These are phyloP conservation scores for Chrysochloris asiatica DNA, from an alignment of 2,113 vertebrate genomes.

Conservation along the genomic window DNA sequence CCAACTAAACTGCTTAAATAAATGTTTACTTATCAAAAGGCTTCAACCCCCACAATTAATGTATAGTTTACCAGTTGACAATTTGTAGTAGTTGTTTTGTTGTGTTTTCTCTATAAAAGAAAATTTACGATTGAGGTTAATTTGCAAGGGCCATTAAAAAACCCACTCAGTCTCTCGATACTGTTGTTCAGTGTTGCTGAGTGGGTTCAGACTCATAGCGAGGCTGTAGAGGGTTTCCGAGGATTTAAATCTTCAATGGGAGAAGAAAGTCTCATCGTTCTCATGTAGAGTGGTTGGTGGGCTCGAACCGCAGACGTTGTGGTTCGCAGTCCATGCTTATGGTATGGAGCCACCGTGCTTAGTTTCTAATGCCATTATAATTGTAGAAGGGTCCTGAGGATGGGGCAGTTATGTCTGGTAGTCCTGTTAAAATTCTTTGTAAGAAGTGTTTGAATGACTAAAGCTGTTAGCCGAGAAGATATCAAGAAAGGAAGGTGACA, in stretches of 20 bases:
- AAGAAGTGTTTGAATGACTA: neutral
- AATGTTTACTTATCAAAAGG: neutral
- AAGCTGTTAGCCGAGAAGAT: neutral
- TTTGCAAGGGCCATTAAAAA: neutral
- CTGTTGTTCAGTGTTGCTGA: too few relatives aligned
- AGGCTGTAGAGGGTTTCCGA: too few relatives aligned
- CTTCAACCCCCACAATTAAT: neutral
- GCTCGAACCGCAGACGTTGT: too few relatives aligned
- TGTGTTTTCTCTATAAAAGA: neutral
- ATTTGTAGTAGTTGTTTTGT: neutral
- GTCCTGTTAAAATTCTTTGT: rapidly evolving
- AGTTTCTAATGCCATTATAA: neutral
- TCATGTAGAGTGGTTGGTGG: too few relatives aligned
- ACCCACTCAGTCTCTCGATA: neutral
- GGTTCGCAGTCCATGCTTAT: too few relatives aligned
- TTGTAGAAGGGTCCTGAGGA: neutral
- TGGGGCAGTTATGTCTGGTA: neutral
- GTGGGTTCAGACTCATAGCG: too few relatives aligned
- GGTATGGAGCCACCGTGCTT: too few relatives aligned
- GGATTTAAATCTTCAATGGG: too few relatives aligned
- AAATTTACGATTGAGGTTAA: conserved; percentile 1
- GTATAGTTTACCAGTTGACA: neutral
- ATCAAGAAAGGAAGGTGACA: rapidly evolving
- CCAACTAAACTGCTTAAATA: neutral
- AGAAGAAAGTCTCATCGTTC: too few relatives aligned